A percentile compares a stretch with the other conserved stretches of the same genome.
phyloP scores from a whole-genome alignment of 2,113 vertebrate genomes.

The Ciconia stormi region DNA sequence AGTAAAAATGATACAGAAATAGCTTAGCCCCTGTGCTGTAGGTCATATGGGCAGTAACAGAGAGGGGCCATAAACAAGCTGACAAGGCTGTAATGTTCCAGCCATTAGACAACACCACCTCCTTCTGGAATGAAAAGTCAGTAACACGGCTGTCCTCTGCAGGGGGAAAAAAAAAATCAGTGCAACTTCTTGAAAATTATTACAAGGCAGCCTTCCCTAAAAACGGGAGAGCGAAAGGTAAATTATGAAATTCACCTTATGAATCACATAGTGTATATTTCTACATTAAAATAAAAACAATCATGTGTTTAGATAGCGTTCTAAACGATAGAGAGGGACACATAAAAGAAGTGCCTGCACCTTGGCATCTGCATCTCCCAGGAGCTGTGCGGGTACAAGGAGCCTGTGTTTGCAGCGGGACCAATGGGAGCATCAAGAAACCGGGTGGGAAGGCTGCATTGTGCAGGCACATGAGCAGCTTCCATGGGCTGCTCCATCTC shows the following conservation, averaged over 20 bases:
- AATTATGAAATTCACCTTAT: background rate
- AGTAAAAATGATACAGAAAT: slow-evolving; percentile 22
- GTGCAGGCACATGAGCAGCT: fast-evolving
- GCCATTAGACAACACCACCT: slow-evolving; percentile 15
- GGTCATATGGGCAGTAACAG: background rate
- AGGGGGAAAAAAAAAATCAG: background rate
- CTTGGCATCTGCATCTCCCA: background rate
- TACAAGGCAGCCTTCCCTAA: background rate
- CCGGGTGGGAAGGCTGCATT: background rate
- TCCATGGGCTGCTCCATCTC: background rate
- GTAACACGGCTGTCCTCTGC: background rate
- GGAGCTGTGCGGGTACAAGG: background rate
- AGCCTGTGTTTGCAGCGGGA: fast-evolving
- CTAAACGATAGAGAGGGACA: background rate
- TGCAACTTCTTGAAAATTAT: background rate
- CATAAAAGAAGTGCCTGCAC: background rate
- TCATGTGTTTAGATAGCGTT: background rate
- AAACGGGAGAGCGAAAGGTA: background rate
- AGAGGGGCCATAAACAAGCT: background rate
- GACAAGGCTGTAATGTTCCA: background rate
- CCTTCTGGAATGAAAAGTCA: slow-evolving; percentile 28
- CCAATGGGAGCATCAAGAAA: background rate
- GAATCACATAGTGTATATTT: background rate
- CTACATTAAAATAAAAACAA: background rate
- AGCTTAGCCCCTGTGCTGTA: background rate